Evolutionary conservation across 1,140 invertebrate genomes (phyloP), one percentile per base, ranked within the genome.

Genomic region (Drosophila kurseongensis): DNA sequence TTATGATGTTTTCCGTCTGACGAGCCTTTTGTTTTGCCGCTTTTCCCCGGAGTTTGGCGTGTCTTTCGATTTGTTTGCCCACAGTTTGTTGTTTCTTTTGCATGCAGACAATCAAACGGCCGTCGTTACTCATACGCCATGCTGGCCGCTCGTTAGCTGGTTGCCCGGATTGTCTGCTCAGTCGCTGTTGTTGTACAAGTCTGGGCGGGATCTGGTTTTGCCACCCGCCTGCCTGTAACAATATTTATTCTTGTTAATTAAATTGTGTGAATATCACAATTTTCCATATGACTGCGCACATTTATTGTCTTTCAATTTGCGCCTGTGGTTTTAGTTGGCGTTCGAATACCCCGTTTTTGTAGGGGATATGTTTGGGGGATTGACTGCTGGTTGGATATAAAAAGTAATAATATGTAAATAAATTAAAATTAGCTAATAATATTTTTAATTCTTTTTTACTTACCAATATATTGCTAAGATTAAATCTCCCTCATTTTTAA

Each of bases 221-320:
- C n/a, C 50, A 14, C 13, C 47, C 52, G 16, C 38, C 78, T 48
- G 71, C 74, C 73, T 85, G 78, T 80, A 90, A 91, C 90, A 91
- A 91, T 91, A 91, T 91, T 91, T 91, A 84, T 91, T 90, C 90
- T 86, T 91, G 90, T 91, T 91, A 91, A 91, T 91, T 91, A 91
- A 91, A 91, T 91, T 91, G 90, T 90, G 90, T 91, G 90, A 91
- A 91, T 91, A 91, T 91, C 80, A 91, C 90, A 91, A 91, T 91
- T 91, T 91, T 91, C 90, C 90, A 90, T 91, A 83, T 90, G 89
- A 91, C 84, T 91, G 89, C 80, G 75, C 75, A 72, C 84, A 91
- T 91, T 91, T 91, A 91, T 91, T 91, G 89, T 91, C 89, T 91
- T 91, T 91, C 89, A 89, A 91, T 91, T 91, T 91, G 89, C 85